These are phyloP conservation scores for Actinia equina DNA, from an alignment of 64 coral and sea anemone species.

Conservation along the genomic window DNA sequence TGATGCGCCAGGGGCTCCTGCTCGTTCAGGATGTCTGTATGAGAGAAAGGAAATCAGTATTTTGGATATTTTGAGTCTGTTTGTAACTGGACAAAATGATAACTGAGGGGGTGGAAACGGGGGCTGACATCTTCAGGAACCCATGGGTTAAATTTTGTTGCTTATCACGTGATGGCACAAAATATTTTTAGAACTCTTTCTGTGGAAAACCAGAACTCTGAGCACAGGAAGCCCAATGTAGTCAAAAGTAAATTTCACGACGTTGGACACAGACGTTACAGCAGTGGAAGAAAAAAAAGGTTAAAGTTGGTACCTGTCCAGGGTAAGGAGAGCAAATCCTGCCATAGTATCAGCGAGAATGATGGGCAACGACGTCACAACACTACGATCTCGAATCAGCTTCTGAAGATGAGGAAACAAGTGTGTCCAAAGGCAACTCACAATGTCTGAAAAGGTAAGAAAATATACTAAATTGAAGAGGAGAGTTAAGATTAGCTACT, in stretches of 20 bases:
- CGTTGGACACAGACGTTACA: too few relatives aligned
- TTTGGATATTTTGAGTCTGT: neutral
- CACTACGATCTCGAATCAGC: neutral
- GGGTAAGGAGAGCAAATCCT: constrained; percentile 42
- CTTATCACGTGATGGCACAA: too few relatives aligned
- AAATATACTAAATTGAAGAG: neutral
- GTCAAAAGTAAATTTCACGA: too few relatives aligned
- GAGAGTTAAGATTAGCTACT: too few relatives aligned
- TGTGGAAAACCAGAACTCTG: too few relatives aligned
- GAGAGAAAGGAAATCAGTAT: neutral
- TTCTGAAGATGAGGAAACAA: constrained; percentile 56
- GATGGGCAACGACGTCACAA: constrained; percentile 11
- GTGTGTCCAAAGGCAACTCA: constrained; percentile 42
- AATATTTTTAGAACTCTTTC: too few relatives aligned
- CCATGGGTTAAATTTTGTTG: too few relatives aligned
- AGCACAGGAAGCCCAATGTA: too few relatives aligned
- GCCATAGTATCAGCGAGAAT: constrained; percentile 56
- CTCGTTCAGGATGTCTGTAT: neutral
- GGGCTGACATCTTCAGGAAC: too few relatives aligned
- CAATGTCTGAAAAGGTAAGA: constrained; percentile 22
- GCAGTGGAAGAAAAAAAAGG: too few relatives aligned
- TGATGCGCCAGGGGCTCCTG: neutral
- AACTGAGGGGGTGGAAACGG: too few relatives aligned
- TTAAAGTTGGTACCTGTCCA: constrained; percentile 18
- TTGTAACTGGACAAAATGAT: neutral